Evolutionary conservation across 35 echinoderm and acorn worm species (phyloP), one percentile per base, ranked within the genome.

Genomic region (Stichopus chloronotus): DNA sequence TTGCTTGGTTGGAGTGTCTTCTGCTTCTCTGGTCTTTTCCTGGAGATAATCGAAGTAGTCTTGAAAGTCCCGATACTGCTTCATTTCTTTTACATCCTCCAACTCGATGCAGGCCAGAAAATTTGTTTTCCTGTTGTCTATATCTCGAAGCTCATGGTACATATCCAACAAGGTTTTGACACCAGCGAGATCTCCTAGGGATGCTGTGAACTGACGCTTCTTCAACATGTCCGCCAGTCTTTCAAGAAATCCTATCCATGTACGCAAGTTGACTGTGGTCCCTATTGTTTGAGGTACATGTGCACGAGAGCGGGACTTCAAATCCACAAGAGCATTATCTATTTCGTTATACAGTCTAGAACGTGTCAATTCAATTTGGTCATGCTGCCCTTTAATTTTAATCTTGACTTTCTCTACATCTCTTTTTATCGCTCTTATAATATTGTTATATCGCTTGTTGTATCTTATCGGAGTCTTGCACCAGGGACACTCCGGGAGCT

Each of bases 391-490:
- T 23, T 43, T 61, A 52, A 96, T 59, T 85, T 92, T 25, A 52
- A 21, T 16, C 57, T 98, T 98, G 25, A 98, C 94, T 25, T 54
- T 25, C 54, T 98, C 96, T 53, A 98, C 88, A 71, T 98, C 96
- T 13, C 30, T 65, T 57, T 90, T 90, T 14, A 94, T 88, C 22
- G 92, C 80, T 52, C 94, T 92, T 58, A 95, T 94, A 11, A 85
- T 90, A 53, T 88, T 95, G 21, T 92, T 92, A 55, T 98, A 98
- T 8, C 96, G 87, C 7, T 92, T 53, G 74, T 92, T 98, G 13
- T 90, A 79, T 53, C 94, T 78, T 54, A 98, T 94, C 6, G 92
- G 90, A 8, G 94, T 98, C 59, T 98, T 98, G 69, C 96, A 98
- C 88, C 91, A 90, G 43, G 96, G 96, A 78, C 92, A 93, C 22